Conservation (phyloP, 2,113 vertebrate species). For the Centropus bengalensis region DNA sequence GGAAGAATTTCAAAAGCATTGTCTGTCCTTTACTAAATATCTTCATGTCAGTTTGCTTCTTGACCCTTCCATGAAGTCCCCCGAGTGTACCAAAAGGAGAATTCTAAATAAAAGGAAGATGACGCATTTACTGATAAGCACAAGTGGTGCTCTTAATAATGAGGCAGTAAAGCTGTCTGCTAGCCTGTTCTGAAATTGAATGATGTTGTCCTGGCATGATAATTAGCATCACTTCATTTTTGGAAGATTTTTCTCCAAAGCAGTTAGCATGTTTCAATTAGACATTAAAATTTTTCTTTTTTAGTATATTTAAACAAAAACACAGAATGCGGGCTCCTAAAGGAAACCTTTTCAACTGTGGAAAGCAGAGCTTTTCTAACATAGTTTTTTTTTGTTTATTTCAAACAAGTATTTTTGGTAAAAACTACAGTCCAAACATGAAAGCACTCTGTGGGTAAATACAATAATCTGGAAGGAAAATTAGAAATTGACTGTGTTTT, state of each 20-base stretch:
- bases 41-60: background rate
- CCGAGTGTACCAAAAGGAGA: background rate
- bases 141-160: background rate
- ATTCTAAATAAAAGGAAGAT: background rate
- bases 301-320: background rate
- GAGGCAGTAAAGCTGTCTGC: background rate
- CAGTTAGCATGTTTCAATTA: background rate
- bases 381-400: background rate
- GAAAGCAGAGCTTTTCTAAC: background rate
- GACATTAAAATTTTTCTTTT: background rate
- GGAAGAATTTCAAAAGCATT: background rate
- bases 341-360: background rate
- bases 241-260: background rate
- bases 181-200: background rate
- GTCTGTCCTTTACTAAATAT: background rate
- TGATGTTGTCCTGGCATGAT: background rate
- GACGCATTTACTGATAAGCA: background rate
- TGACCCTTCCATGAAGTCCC: background rate
- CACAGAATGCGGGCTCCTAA: background rate
- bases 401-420: constrained; percentile 34
- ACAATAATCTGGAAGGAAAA: background rate
- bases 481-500: background rate
- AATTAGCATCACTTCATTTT: background rate
- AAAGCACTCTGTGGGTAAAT: constrained; percentile 3
- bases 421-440: constrained; percentile 10